These are phyloP conservation scores for Camponotus floridanus DNA, from an alignment of 1,140 invertebrate genomes.

Conservation along the genomic window DNA sequence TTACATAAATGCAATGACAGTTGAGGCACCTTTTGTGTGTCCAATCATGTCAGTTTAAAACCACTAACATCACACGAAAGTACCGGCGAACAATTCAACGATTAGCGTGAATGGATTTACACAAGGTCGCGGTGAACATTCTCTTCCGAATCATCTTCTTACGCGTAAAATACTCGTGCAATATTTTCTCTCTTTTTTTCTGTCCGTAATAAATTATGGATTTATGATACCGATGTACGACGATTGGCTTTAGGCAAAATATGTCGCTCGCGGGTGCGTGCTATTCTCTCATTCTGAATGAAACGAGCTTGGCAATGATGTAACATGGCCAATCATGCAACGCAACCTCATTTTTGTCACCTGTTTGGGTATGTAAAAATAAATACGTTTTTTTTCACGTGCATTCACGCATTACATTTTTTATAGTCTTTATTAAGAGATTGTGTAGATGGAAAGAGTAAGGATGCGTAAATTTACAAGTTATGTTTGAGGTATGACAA, in stretches of 20 bases:
- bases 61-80: conserved; percentile 13
- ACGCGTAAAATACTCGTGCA: not conserved
- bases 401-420: not conserved
- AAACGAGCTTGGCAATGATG: conserved; percentile 26
- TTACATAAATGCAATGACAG: conserved; percentile 35
- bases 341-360: conserved; percentile 26
- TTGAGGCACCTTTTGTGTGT: conserved; percentile 41
- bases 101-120: conserved; percentile 24
- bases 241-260: not conserved
- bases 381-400: not conserved
- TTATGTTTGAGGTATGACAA: not conserved
- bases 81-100: conserved; percentile 29
- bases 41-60: conserved; percentile 23
- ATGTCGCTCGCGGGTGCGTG: not conserved
- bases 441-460: not conserved
- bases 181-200: not conserved
- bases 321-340: conserved; percentile 19
- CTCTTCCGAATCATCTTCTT: not conserved
- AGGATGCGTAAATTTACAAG: not conserved
- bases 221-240: not conserved
- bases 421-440: not conserved
- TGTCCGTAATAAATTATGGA: not conserved
- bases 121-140: conserved; percentile 14
- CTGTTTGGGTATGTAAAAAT: not conserved
- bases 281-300: conserved; percentile 26